Evolutionary conservation across 2,797 vertebrate genomes (phyloP), one percentile per base, ranked within the genome.

Genomic region (Enteromius trimaculatus): DNA sequence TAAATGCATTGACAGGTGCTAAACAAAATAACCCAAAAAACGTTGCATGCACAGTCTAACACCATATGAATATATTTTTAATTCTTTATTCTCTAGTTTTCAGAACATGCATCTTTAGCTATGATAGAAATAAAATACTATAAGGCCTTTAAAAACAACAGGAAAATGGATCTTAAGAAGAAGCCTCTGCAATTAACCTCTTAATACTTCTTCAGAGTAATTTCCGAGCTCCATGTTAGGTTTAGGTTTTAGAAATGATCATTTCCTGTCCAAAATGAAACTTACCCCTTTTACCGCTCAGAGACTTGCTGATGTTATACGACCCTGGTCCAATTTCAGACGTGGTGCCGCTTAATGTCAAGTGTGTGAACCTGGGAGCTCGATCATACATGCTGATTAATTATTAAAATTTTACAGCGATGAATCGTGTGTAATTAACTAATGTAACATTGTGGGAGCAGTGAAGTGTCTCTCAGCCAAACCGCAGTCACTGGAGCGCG

Each of bases 381-480:
- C 81, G 69, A 34, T 83, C 83, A 68, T 84, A 87, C 86, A 87
- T 85, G 37, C 39, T 42, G 42, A 47, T 77, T 37, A 7, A 34
- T 80, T 58, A n/a, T 34, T 16, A 29, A 42, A 42, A 9, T 42
- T 42, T 1, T 31, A 31, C 17, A 72, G 26, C 17, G 34, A 21
- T 49, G 10, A 55, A 49, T 23, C 8, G 26, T 23, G 21, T 66
- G 17, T 77, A 58, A 64, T 42, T 66, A 76, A 66, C n/a, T 14
- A 44, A 39, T n/a, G 8, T 29, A n/a, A 66, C 80, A 26, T 0
- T 23, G 26, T 29, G 58, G 34, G 53, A 29, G 37, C 26, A 60
- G 21, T 39, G 78, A 58, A 31, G 49, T 3, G 81, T 42, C 47
- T 58, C 4, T n/a, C 72, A 10, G 44, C 19, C 55, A 39, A 39